Evolutionary conservation across 2,113 vertebrate species (phyloP), one percentile per base, ranked within the genome.

Genomic region (Edolisoma coerulescens): DNA sequence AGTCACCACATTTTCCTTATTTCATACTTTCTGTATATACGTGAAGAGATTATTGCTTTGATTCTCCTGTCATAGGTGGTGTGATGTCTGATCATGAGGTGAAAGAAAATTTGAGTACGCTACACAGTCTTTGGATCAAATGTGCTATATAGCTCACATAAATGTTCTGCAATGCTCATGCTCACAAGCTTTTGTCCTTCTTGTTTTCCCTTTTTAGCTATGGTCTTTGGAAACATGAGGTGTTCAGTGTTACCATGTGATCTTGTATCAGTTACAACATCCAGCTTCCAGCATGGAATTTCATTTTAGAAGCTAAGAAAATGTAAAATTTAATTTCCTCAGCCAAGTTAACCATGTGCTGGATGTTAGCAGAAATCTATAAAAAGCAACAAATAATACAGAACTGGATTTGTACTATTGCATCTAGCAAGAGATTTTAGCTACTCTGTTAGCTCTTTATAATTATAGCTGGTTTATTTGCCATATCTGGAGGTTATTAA

Each of bases 221-320:
- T 2, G 4, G 24, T 84, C 67, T 83, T 92, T 81, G 70, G 56
- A 50, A 49, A 91, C 80, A 86, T 26, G 11, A 69, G 67, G 39
- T 26, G 39, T 61, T 64, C 61, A 22, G 69, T 69, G 57, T 67
- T 77, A 63, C 28, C 44, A 63, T 57, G 27, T 86, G 60, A 91
- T 59, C 75, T 70, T 49, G 19, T 6, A 49, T 76, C 67, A 67
- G 39, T 79, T 79, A 21, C 22, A 39, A 68, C 65, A 89, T 67
- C 59, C 69, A 59, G 56, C 37, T 87, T 77, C 44, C 87, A 91
- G 49, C 30, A 26, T 27, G 24, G 47, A n/a, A n/a, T 95, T 94
- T 95, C 30, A 91, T 83, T 95, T 95, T 81, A 79, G 65, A 93
- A 95, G 23, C 28, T 57, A 85, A 83, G 47, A 89, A 95, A 89